Evolutionary conservation across 1,140 invertebrate species (phyloP).

Genomic region (Homalodisca vitripennis): DNA sequence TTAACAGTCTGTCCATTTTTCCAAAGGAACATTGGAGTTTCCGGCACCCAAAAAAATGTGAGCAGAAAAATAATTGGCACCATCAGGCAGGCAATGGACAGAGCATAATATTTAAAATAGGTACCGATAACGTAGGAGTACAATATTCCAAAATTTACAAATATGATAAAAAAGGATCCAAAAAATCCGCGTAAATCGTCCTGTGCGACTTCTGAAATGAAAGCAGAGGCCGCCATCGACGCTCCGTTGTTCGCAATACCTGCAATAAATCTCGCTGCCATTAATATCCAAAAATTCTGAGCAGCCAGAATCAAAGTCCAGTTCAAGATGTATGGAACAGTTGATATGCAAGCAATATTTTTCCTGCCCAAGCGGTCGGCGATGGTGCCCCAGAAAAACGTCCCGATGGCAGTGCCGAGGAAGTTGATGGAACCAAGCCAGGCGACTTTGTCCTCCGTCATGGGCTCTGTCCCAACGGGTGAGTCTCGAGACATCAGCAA

Average conservation of each 20-base stretch:
- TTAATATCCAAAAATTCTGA: conserved; percentile 58
- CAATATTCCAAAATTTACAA: conserved; percentile 58
- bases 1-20: conserved; percentile 51
- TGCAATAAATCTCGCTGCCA: conserved; percentile 51
- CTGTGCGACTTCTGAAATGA: conserved; percentile 48
- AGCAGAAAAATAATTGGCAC: conserved; percentile 52
- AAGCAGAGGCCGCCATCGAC: conserved; percentile 60
- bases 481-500: conserved; percentile 18
- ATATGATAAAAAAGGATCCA: conserved; percentile 57
- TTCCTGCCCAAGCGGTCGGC: conserved; percentile 52
- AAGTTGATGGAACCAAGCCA: conserved; percentile 40
- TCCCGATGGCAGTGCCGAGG: conserved; percentile 42
- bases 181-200: conserved; percentile 57
- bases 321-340: conserved; percentile 74
- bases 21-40: conserved; percentile 60
- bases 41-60: conserved; percentile 51
- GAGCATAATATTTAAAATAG: conserved; percentile 46
- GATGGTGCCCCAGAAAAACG: conserved; percentile 42
- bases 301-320: conserved; percentile 72
- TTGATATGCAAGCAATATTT: no score
- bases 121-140: conserved; percentile 55
- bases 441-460: no score
- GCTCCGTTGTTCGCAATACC: conserved; percentile 62
- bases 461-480: conserved; percentile 30
- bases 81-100: conserved; percentile 46